Evolutionary conservation across 2,113 vertebrate genomes (phyloP), one percentile per base, ranked within the genome.

Genomic region (Pampusana beccarii): DNA sequence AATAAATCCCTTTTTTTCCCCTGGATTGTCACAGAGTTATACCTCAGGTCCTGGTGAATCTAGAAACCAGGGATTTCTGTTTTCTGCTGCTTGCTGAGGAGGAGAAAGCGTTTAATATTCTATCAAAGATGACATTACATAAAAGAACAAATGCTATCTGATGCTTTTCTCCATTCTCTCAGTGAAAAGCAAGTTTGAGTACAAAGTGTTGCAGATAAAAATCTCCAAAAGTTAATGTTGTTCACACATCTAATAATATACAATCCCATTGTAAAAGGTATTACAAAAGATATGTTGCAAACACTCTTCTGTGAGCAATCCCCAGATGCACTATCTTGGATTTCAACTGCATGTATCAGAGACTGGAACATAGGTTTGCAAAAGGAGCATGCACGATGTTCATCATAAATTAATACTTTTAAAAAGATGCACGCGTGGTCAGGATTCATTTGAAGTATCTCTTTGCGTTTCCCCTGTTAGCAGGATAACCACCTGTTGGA

Each of bases 351-450:
- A 15, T 15, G 28, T 75, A 38, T 80, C 15, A 40, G 48, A 67
- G 71, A 54, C 53, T 53, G 75, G 53, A 54, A 36, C 13, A 6
- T 6, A 44, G 16, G 16, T 57, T 81, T 78, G 31, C 28, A 53
- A 38, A 78, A 50, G 42, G 77, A 72, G 29, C 38, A 23, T 14
- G 7, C 20, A 4, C 74, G 21, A 4, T 29, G 36, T 33, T 80
- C 13, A 26, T 29, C 7, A 8, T 31, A 51, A 38, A 21, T 71
- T 14, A 60, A 44, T 23, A 18, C 33, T 80, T 83, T 17, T 8
- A 1, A 19, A 51, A 77, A 82, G 16, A 5, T 64, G 13, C 5
- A 8, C 2, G 1, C 1, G 0, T 46, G 20, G 16, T 60, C 28
- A 12, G 33, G 21, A 23, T 66, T 77, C 19, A 5, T 36, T 58